These are phyloP conservation scores for Psammodynastes pulverulentus DNA, from an alignment of 2,113 vertebrate genomes.

Conservation along the genomic window DNA sequence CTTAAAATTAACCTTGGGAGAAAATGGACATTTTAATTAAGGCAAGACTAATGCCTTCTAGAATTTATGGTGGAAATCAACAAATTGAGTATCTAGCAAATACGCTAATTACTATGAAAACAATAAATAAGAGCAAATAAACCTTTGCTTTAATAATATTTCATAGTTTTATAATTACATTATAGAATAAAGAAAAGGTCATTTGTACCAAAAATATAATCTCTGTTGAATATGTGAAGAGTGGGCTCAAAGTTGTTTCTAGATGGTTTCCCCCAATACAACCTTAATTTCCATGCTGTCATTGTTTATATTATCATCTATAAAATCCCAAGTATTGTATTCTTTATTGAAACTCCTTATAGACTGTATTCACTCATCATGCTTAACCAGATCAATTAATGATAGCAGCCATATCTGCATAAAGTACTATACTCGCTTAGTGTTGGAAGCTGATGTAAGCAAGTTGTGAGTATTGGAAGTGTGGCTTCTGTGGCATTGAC, in stretches of 20 bases:
- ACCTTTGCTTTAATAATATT: background rate
- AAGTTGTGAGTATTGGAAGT: background rate
- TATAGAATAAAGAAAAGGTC: background rate
- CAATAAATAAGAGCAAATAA: background rate
- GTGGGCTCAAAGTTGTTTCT: background rate
- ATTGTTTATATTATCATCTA: background rate
- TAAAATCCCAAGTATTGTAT: background rate
- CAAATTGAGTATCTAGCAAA: background rate
- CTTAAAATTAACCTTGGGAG: background rate
- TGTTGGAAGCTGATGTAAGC: background rate
- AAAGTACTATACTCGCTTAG: background rate
- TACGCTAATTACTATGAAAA: background rate
- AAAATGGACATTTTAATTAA: background rate
- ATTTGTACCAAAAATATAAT: background rate
- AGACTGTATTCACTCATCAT: background rate
- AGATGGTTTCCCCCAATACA: background rate
- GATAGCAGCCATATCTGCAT: background rate
- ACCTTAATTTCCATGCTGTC: background rate
- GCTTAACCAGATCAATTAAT: background rate
- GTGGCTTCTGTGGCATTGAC: background rate
- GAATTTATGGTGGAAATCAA: background rate
- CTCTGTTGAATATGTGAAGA: background rate
- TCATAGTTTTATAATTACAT: background rate
- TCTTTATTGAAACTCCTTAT: background rate
- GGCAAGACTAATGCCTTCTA: background rate